phyloP scores from a whole-genome alignment of 1,140 invertebrate species.

The Conopomorpha cramerella region DNA sequence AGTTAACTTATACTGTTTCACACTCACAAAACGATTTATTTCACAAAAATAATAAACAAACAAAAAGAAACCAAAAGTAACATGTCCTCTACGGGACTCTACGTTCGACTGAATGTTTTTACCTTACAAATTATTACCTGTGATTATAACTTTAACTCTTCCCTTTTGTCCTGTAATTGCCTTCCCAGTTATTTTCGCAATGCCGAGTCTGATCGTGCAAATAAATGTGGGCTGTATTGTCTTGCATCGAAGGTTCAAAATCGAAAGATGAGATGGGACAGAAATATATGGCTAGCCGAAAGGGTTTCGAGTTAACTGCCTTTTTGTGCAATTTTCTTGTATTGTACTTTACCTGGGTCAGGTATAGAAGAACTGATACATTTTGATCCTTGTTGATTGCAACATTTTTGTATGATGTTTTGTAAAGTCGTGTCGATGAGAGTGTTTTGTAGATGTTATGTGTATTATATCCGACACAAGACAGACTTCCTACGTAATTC shows the following conservation, averaged over 20 bases:
- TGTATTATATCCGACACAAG: no score
- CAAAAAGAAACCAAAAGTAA: constrained; percentile 22
- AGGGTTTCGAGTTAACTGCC: constrained; percentile 49
- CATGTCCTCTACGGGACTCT: no score
- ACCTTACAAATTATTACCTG: no score
- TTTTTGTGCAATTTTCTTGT: constrained; percentile 51
- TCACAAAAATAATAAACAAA: constrained; percentile 15
- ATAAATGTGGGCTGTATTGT: constrained; percentile 8
- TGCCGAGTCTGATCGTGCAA: not conserved
- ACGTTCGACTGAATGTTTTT: no score
- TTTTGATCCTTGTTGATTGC: constrained; percentile 1
- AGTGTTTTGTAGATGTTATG: no score
- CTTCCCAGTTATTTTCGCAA: constrained; percentile 34
- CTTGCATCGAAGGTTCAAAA: constrained; percentile 6
- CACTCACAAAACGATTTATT: no score
- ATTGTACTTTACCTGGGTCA: constrained; percentile 26
- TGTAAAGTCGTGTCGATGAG: no score
- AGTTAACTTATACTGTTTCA: no score
- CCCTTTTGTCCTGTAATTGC: constrained; percentile 43
- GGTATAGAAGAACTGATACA: constrained; percentile 13
- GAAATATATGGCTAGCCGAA: constrained; percentile 49
- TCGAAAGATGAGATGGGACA: constrained; percentile 19
- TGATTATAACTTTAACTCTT: constrained; percentile 35
- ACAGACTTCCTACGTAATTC: no score
- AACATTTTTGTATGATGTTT: not conserved